These are phyloP conservation scores for Microctenopoma steveboyesi DNA, from an alignment of 2,797 vertebrate genomes.

Conservation along the genomic window DNA sequence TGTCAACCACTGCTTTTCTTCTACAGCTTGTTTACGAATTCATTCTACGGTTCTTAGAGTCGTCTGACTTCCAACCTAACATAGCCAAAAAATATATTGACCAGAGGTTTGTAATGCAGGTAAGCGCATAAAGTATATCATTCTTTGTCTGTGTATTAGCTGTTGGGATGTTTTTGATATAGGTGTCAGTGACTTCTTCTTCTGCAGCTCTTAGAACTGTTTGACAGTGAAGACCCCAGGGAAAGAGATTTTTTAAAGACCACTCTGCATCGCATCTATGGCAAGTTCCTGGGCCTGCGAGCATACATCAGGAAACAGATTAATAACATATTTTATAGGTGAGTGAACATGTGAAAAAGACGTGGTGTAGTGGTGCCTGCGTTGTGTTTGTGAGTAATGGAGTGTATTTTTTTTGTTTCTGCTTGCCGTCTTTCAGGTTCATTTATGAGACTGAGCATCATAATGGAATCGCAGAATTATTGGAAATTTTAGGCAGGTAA, in stretches of 20 bases:
- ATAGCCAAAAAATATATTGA: slow-evolving; percentile 99
- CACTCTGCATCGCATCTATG: slow-evolving; percentile 98
- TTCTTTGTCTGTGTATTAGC: background rate
- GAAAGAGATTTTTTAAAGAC: slow-evolving; percentile 99
- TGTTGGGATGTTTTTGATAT: background rate
- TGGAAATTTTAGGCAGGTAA: slow-evolving; percentile 99
- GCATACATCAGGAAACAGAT: slow-evolving; percentile 99
- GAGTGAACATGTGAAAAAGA: slow-evolving; percentile 58
- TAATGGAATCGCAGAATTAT: slow-evolving; percentile 98
- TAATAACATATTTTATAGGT: slow-evolving; percentile 99
- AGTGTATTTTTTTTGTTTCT: background rate
- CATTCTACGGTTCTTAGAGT: slow-evolving; percentile 98
- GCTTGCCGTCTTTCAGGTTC: slow-evolving; percentile 84
- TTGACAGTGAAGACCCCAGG: slow-evolving; percentile 98
- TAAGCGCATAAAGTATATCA: slow-evolving; percentile 63
- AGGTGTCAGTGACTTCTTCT: background rate
- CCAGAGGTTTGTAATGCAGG: slow-evolving; percentile 99
- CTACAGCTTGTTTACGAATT: slow-evolving; percentile 98
- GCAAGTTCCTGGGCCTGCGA: slow-evolving; percentile 97
- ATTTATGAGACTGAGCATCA: slow-evolving; percentile 99
- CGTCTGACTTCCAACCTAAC: slow-evolving; percentile 99
- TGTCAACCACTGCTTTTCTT: slow-evolving; percentile 22
- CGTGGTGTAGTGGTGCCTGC: background rate
- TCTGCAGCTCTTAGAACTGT: slow-evolving; percentile 93
- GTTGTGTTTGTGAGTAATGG: background rate